A percentile compares a stretch with the other conserved stretches of the same genome.
Conservation (phyloP, 2,888 invertebrate species). For the Drosophila longiperda region DNA sequence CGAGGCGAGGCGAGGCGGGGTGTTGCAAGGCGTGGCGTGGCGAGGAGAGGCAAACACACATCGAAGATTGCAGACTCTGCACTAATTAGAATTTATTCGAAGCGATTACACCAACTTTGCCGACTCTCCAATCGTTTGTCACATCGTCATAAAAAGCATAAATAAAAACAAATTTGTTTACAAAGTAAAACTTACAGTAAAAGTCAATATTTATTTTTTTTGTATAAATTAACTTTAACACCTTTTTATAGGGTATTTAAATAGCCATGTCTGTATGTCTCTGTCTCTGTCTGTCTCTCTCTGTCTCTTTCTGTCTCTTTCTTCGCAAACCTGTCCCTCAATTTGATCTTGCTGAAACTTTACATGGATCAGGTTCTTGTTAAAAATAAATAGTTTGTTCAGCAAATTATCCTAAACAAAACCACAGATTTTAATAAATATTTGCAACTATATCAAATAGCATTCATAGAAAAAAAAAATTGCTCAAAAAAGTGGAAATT, state of each 20-base stretch:
- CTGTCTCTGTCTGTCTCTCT: no score
- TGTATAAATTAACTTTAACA: neutral
- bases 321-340: neutral
- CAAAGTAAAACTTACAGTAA: neutral
- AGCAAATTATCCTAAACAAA: neutral
- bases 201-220: neutral
- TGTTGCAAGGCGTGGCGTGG: no score
- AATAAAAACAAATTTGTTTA: neutral
- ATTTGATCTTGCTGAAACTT: neutral
- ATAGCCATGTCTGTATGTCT: neutral
- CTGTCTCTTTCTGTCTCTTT: neutral
- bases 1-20: no score
- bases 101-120: neutral
- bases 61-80: neutral
- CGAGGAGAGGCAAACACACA: neutral
- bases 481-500: no score
- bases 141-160: neutral
- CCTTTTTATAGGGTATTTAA: neutral
- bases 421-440: neutral
- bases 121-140: neutral
- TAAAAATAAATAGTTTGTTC: neutral
- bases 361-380: neutral
- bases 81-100: neutral
- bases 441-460: neutral
- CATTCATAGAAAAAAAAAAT: neutral